Base-by-base conservation (phyloP, 2,797 vertebrate genomes). In the Peromyscus melanophrys region DNA sequence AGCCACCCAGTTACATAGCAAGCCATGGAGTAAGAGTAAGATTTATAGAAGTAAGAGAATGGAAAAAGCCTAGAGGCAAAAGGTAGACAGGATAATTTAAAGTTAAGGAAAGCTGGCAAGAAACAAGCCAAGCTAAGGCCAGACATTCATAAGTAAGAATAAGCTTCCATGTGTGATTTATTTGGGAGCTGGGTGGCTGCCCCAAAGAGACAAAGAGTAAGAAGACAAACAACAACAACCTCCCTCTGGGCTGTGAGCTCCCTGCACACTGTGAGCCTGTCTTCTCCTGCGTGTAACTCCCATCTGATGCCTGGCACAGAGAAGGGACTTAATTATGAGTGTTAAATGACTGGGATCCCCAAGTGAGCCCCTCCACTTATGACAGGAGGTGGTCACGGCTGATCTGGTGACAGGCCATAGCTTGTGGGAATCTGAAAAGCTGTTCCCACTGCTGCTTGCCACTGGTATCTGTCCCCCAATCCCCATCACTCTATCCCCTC, bases 191-290 rank as follows among this genome's bases (percentile, higher is more conserved):
- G 17, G 55, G 55, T 17, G 55, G 17, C 55, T 57, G 55, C 55
- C 55, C 55, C 55, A 57, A 19, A 57, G 55, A 57, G 16, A 57
- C 55, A 57, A 57, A 57, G 55, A 19, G 55, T 57, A 57, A 57
- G 55, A 57, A 57, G 55, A 57, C 16, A 57, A 57, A 57, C 55
- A 57, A 52, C 52, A 52, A 57, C 55, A 19, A 57, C 19, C 55
- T 63, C 86, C 82, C 27, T 46, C 81, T 82, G 49, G 85, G 27
- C 65, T 34, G 4, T 86, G 77, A 95, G 81, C 76, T 92, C 84
- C 61, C 87, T 13, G 5, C 4, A 23, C 81, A 67, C 23, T 78
- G 65, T 34, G 84, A 57, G 76, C 23, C 10, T 6, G 25, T 80
- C 88, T 81, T 67, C 65, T 27, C 31, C 31, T 0, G 19, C 43